A percentile compares a stretch with the other conserved stretches of the same genome.
These are phyloP conservation scores for Eurystomus gularis DNA, from an alignment of 2,113 vertebrate species.

Conservation along the genomic window DNA sequence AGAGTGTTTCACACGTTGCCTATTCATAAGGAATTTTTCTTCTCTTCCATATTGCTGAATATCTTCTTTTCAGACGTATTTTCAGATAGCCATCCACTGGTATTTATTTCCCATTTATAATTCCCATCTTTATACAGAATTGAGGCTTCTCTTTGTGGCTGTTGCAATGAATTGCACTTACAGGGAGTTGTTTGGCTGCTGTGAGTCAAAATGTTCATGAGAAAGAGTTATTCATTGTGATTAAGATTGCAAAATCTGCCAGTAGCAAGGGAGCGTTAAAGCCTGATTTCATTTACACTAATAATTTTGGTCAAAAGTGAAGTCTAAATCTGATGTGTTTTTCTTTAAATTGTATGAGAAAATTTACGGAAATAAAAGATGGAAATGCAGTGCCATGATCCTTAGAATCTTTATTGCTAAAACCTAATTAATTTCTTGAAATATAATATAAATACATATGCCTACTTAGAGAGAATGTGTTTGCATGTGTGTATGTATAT, in stretches of 20 bases:
- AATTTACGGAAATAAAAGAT: neutral
- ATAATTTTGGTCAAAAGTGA: neutral
- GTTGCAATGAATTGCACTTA: neutral
- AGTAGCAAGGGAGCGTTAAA: neutral
- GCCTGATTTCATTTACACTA: neutral
- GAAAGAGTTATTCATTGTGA: neutral
- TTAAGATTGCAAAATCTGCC: neutral
- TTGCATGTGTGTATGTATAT: neutral
- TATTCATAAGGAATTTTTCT: neutral
- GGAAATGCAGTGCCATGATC: neutral
- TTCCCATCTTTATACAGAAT: neutral
- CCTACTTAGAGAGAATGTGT: neutral
- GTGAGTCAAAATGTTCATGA: neutral
- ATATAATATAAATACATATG: neutral
- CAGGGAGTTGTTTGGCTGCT: neutral
- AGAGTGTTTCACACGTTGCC: neutral
- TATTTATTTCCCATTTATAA: neutral
- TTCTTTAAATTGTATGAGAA: neutral
- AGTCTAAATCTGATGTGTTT: neutral
- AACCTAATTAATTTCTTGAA: neutral
- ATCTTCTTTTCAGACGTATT: neutral
- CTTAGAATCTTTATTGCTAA: neutral
- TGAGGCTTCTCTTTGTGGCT: neutral
- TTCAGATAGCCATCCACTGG: neutral
- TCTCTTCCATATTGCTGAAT: neutral